Evolutionary conservation across 1,140 invertebrate species (phyloP).

Genomic region (Zaprionus gabonicus): DNA sequence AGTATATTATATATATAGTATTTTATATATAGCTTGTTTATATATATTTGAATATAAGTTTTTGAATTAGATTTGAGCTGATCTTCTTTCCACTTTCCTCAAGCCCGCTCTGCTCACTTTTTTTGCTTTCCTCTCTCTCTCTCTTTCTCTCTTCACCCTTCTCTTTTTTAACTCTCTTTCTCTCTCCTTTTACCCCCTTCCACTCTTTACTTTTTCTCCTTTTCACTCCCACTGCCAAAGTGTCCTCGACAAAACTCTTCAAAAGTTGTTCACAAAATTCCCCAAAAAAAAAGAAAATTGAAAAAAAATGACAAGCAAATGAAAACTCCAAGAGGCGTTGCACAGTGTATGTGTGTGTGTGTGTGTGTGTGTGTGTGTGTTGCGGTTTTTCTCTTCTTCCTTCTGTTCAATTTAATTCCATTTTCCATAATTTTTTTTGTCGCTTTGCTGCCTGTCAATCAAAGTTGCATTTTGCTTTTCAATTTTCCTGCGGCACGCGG

Average conservation of each 20-base stretch:
- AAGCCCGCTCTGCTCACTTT: too few species aligned
- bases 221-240: too few species aligned
- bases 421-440: not conserved
- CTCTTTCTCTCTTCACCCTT: too few species aligned
- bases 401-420: not conserved
- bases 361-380: not conserved
- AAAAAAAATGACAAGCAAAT: not conserved
- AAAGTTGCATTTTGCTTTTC: constrained; percentile 73
- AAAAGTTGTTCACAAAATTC: not conserved
- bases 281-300: not conserved
- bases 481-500: constrained; percentile 37
- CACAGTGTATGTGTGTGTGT: not conserved
- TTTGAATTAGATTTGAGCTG: too few species aligned
- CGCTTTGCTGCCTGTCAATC: constrained; percentile 65
- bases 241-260: too few species aligned
- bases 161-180: too few species aligned
- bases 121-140: too few species aligned
- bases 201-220: too few species aligned
- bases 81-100: too few species aligned
- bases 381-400: not conserved
- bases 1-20: not conserved
- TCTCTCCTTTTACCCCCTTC: too few species aligned
- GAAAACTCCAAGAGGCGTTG: not conserved
- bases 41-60: too few species aligned
- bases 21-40: too few species aligned